phyloP scores from a whole-genome alignment of 2,888 invertebrate genomes.

The Phaedon cochleariae region DNA sequence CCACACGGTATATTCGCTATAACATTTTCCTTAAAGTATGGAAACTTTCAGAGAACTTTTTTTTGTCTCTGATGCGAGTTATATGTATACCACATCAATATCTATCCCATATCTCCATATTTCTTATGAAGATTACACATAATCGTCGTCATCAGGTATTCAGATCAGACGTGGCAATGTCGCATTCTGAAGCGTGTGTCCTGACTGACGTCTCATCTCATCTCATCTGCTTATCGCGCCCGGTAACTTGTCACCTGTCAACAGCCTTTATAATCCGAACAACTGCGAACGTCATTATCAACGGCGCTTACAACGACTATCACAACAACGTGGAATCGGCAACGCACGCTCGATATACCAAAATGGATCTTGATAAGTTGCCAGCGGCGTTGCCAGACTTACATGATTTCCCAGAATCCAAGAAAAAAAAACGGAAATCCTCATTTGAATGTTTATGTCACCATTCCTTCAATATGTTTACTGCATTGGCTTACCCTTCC shows the following conservation, averaged over 20 bases:
- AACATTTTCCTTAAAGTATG: too few relatives aligned
- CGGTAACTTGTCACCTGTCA: constrained; percentile 48
- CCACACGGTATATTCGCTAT: too few relatives aligned
- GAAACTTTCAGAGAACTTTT: too few relatives aligned
- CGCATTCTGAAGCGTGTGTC: constrained; percentile 31
- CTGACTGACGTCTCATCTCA: constrained; percentile 38
- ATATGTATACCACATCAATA: too few relatives aligned
- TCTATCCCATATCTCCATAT: too few relatives aligned
- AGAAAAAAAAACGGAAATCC: too few relatives aligned
- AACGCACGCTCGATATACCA: not conserved
- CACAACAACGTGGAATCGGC: constrained; percentile 1
- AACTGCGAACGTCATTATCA: constrained; percentile 6
- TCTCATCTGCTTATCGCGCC: constrained; percentile 44
- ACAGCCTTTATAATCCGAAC: constrained; percentile 24
- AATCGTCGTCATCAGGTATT: not conserved
- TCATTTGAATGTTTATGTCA: too few relatives aligned
- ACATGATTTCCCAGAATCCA: not conserved
- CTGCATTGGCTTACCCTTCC: too few relatives aligned
- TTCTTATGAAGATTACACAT: too few relatives aligned
- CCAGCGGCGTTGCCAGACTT: not conserved
- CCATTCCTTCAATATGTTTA: too few relatives aligned
- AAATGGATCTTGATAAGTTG: not conserved
- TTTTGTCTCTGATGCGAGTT: too few relatives aligned
- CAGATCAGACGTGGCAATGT: not conserved
- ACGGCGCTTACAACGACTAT: not conserved